Base-by-base conservation (phyloP, 2,888 invertebrate genomes). In the Rhopalosiphum nymphaeae region DNA sequence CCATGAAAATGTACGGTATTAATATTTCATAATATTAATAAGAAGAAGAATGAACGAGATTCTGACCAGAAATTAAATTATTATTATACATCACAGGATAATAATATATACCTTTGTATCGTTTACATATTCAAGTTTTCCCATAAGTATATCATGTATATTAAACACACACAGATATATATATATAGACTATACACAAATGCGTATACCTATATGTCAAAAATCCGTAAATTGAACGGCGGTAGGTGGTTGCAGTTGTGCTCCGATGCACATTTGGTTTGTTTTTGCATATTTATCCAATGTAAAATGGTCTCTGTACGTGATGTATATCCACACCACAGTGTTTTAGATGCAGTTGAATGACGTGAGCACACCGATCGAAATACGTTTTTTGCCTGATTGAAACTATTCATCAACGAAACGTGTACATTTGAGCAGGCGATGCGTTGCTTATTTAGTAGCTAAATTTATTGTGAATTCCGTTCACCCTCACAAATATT, bases 331-430 rank as follows among this genome's bases (percentile, higher is more conserved):
- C 36, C 3, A 36, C 78, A 36, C 36, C 21, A n/a, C 78, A 36
- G 78, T 9, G 21, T 78, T 53, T 21, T 78, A 78, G 78, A 78
- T 78, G 36, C 78, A 78, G 85, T 13, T 44, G 85, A 85, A 44
- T 85, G 85, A 85, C 85, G 85, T 29, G 85, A 29, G 85, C 29
- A 26, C 44, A 44, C 85, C 44, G 44, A 29, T 85, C 44, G 44
- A 29, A 85, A 85, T 44, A 29, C 85, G 29, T 85, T 85, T 85
- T 85, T 42, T 26, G 42, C 26, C 29, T 44, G 85, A 44, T 85
- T 85, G 78, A 78, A 78, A 78, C 36, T 78, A 36, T 78, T 78
- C 78, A 78, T 78, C 78, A 78, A 78, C 78, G 78, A 78, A 78
- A 78, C 36, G 36, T 78, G 78, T 42, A 78, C 7, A 78, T 21